Evolutionary conservation across 2,113 vertebrate genomes (phyloP).

Genomic region (Ceyx margarethae): DNA sequence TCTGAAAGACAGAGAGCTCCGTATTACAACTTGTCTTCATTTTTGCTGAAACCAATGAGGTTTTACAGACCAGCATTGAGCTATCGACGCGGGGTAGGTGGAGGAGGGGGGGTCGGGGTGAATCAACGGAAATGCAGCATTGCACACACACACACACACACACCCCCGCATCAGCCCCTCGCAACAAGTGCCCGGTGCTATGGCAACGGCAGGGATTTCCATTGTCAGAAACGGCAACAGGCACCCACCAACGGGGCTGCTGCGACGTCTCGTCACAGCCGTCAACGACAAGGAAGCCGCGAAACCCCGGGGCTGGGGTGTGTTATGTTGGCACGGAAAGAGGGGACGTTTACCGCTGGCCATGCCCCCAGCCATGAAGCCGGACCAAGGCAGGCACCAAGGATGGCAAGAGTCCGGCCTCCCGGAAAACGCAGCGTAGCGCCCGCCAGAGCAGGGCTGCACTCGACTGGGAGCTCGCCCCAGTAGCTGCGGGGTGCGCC

Average conservation of each 20-base stretch:
- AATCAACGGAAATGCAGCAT: background rate
- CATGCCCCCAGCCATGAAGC: background rate
- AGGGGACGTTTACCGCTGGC: rapidly evolving
- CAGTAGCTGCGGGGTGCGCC: background rate
- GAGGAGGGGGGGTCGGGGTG: background rate
- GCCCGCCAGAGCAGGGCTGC: background rate
- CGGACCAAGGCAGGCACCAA: rapidly evolving
- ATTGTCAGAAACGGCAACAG: constrained; percentile 67
- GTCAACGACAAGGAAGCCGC: background rate
- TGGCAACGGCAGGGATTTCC: constrained; percentile 82
- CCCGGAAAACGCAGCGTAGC: background rate
- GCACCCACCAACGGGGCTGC: constrained; percentile 32
- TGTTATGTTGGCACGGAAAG: too few species aligned
- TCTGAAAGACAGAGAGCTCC: constrained; percentile 76
- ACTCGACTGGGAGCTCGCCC: too few species aligned
- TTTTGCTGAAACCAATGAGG: background rate
- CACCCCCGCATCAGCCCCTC: constrained; percentile 4
- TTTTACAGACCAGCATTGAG: background rate
- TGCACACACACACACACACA: too few species aligned
- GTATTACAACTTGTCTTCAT: background rate
- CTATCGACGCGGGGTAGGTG: background rate
- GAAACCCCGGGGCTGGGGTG: too few species aligned
- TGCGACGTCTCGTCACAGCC: background rate
- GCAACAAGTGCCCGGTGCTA: constrained; percentile 87
- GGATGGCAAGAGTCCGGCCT: background rate